phyloP scores from a whole-genome alignment of 1,140 invertebrate genomes.

The Condylostylus longicornis region DNA sequence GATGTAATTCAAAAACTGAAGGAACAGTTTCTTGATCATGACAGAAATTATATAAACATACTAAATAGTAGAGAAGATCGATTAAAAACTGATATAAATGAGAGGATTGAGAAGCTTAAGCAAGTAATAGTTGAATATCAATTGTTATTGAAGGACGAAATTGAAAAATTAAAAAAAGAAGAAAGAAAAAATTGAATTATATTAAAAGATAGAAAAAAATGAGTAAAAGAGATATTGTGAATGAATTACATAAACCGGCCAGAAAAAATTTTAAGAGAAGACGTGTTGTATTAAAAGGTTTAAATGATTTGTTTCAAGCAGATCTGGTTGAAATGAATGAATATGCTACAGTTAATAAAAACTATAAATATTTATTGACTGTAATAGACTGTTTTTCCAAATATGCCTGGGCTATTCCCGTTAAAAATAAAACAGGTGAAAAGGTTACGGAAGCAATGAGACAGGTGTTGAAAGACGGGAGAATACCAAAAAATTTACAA shows the following conservation, averaged over 20 bases:
- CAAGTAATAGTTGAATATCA: too few relatives aligned
- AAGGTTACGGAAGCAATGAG: conserved; percentile 18
- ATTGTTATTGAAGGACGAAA: too few relatives aligned
- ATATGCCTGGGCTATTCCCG: conserved; percentile 31
- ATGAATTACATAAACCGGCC: conserved; percentile 28
- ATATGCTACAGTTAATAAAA: conserved; percentile 25
- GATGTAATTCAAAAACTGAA: too few relatives aligned
- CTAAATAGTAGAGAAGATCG: too few relatives aligned
- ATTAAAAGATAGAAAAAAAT: too few relatives aligned
- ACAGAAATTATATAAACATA: too few relatives aligned
- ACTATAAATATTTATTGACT: conserved; percentile 32
- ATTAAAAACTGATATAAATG: too few relatives aligned
- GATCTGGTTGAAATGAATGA: conserved; percentile 29
- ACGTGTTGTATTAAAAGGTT: conserved; percentile 17
- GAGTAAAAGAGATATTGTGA: too few relatives aligned
- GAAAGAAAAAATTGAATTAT: too few relatives aligned
- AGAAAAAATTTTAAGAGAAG: conserved; percentile 24
- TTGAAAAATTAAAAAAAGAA: too few relatives aligned
- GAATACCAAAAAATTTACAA: conserved; percentile 24
- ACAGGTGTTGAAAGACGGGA: conserved; percentile 9
- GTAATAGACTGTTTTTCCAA: conserved; percentile 36
- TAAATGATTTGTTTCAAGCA: conserved; percentile 30
- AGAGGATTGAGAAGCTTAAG: too few relatives aligned
- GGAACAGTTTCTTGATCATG: too few relatives aligned
- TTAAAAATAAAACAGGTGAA: conserved; percentile 33